Conservation (phyloP, 2,113 vertebrate species). For the Calypte anna region DNA sequence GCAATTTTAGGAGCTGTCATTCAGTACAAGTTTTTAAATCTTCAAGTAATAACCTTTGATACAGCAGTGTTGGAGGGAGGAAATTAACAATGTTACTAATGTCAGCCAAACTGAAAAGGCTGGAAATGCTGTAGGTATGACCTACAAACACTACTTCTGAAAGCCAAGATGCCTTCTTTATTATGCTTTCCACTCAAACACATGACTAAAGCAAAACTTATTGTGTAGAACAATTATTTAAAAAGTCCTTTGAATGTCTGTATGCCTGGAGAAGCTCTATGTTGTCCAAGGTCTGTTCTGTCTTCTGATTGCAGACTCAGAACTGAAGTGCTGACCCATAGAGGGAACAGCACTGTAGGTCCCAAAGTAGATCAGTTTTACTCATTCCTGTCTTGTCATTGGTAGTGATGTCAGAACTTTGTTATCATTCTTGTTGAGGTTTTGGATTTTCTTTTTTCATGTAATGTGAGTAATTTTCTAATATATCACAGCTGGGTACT, state of each 20-base stretch:
- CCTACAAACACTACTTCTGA: not conserved
- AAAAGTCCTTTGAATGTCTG: not conserved
- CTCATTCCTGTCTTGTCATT: not conserved
- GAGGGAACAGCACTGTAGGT: not conserved
- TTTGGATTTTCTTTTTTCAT: not conserved
- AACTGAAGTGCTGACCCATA: not conserved
- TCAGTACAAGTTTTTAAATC: slow-evolving; percentile 19
- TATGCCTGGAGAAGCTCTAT: not conserved
- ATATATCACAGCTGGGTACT: not conserved
- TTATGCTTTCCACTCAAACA: not conserved
- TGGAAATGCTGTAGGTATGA: not conserved
- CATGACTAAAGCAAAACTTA: not conserved
- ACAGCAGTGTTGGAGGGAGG: not conserved
- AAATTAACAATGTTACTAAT: not conserved
- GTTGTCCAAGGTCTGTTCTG: not conserved
- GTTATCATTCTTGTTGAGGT: not conserved
- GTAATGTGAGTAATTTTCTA: not conserved
- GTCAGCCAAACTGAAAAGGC: not conserved
- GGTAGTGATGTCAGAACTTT: not conserved
- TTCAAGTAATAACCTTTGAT: not conserved
- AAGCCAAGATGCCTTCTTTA: not conserved
- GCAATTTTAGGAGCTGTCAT: slow-evolving; percentile 44
- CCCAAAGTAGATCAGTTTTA: not conserved
- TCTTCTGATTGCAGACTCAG: not conserved
- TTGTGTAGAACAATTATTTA: not conserved